phyloP scores from a whole-genome alignment of 2,797 vertebrate species.

The Danio kyathit region DNA sequence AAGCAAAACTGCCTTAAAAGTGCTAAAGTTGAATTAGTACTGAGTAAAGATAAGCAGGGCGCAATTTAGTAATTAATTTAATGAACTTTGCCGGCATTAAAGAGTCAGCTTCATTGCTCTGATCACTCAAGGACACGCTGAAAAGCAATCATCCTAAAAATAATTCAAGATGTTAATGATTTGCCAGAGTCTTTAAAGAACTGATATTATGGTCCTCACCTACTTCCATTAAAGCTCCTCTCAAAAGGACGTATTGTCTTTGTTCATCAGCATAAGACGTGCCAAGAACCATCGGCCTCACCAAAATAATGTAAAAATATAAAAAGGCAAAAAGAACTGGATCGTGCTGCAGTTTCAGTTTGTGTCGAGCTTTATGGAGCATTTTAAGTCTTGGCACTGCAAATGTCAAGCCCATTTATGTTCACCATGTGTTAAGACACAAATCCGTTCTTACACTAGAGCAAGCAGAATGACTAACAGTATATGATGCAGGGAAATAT shows the following conservation, averaged over 20 bases:
- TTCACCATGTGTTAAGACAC: not conserved
- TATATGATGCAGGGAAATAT: not conserved
- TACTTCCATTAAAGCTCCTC: not conserved
- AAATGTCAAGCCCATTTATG: conserved; percentile 10
- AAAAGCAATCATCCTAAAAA: conserved; percentile 25
- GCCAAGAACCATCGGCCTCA: not conserved
- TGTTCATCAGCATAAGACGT: not conserved
- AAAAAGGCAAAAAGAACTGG: not conserved
- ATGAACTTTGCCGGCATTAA: conserved; percentile 36
- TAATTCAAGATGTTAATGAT: conserved; percentile 20
- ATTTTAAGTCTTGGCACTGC: not conserved
- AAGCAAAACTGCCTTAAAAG: conserved; percentile 5
- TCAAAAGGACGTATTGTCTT: not conserved
- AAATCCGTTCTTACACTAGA: not conserved
- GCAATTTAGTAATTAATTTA: conserved; percentile 27
- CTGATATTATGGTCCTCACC: not conserved
- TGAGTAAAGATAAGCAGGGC: not conserved
- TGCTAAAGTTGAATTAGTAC: not conserved
- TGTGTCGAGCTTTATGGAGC: conserved; percentile 19
- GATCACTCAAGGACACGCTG: conserved; percentile 14
- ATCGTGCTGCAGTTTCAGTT: not conserved
- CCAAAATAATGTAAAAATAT: not conserved
- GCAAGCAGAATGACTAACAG: not conserved
- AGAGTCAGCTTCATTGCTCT: conserved; percentile 33
- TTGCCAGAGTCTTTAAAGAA: not conserved